These are phyloP conservation scores for Ameiurus melas DNA, from an alignment of 2,113 vertebrate species.

Conservation along the genomic window DNA sequence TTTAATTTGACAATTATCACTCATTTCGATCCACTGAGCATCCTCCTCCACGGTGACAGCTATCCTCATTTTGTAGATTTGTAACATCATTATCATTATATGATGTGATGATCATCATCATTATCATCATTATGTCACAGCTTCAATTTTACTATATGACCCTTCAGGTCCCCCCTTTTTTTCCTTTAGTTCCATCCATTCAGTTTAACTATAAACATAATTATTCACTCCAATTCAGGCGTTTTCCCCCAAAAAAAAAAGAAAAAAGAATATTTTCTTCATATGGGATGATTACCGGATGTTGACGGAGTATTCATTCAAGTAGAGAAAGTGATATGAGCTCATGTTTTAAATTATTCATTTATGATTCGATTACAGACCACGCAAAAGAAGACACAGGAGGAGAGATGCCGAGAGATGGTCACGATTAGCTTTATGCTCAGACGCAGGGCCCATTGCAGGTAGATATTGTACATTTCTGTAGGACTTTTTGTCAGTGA, in stretches of 20 bases:
- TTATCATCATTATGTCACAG: constrained; percentile 14
- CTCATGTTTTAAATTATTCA: constrained; percentile 39
- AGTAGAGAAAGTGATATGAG: constrained; percentile 4
- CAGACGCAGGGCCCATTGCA: neutral
- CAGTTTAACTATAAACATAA: too few species aligned
- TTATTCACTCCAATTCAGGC: constrained; percentile 7
- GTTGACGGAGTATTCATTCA: constrained; percentile 29
- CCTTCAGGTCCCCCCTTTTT: too few species aligned
- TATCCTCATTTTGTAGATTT: constrained; percentile 49
- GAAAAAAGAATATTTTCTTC: too few species aligned
- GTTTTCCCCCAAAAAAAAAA: too few species aligned
- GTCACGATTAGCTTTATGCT: neutral
- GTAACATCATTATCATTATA: constrained; percentile 44
- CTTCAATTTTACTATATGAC: constrained; percentile 28
- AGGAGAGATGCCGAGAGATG: constrained; percentile 2
- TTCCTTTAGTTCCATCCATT: constrained; percentile 16
- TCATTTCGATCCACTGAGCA: constrained; percentile 9
- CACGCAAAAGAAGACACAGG: neutral
- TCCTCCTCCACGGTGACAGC: constrained; percentile 28
- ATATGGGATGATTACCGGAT: constrained; percentile 15
- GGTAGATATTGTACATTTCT: neutral
- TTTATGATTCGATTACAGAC: constrained; percentile 15
- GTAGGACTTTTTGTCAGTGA: neutral
- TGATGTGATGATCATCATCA: neutral
- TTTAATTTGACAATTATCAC: neutral